Percentiles rank a stretch among this genome's conserved stretches.
phyloP scores from a whole-genome alignment of 2,797 vertebrate genomes.

The Sebastes alutus region DNA sequence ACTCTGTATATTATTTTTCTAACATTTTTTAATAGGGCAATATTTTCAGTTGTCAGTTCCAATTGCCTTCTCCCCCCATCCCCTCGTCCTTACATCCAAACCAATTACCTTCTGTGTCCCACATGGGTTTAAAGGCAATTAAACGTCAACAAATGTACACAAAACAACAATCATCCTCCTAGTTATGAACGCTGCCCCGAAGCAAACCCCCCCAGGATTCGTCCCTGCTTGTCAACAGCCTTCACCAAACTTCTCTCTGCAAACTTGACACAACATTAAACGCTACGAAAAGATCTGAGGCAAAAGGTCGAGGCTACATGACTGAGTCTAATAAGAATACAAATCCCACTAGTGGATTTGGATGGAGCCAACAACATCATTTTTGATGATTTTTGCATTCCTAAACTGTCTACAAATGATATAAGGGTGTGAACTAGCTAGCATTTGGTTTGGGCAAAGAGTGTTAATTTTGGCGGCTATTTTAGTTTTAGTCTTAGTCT shows the following conservation, averaged over 20 bases:
- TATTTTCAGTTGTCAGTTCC: constrained; percentile 54
- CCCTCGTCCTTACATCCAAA: constrained; percentile 46
- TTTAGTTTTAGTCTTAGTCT: neutral
- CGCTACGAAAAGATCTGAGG: constrained; percentile 30
- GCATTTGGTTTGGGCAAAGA: neutral
- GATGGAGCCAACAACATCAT: neutral
- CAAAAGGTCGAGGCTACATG: constrained; percentile 41
- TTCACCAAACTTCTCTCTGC: constrained; percentile 29
- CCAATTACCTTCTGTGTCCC: constrained; percentile 57
- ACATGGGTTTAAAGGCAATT: constrained; percentile 63
- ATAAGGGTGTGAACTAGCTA: neutral
- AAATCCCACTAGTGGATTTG: constrained; percentile 4
- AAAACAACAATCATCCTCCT: constrained; percentile 55
- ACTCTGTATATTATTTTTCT: constrained; percentile 13
- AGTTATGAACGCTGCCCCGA: constrained; percentile 51
- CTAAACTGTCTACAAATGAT: constrained; percentile 7
- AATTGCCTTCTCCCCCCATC: constrained; percentile 31
- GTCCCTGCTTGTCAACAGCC: constrained; percentile 43
- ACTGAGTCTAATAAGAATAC: constrained; percentile 33
- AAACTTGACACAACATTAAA: constrained; percentile 31
- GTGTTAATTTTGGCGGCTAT: neutral
- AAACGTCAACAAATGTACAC: constrained; percentile 60
- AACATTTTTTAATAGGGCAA: constrained; percentile 44
- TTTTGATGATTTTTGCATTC: constrained; percentile 1
- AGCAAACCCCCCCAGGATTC: constrained; percentile 35